Evolutionary conservation across 2,797 vertebrate genomes (phyloP).

Genomic region (Eurystomus glaucurus): DNA sequence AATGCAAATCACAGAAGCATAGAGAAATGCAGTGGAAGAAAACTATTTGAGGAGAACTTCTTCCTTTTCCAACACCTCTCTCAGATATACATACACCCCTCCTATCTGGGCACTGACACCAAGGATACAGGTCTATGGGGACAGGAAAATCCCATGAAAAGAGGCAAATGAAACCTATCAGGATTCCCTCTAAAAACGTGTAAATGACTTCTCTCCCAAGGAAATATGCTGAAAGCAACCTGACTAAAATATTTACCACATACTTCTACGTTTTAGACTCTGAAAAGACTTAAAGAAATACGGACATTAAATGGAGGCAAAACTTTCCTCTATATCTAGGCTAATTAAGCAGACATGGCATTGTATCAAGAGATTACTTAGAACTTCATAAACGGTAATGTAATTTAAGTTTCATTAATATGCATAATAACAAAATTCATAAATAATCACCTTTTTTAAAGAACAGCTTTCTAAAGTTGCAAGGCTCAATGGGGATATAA

Average conservation of each 20-base stretch:
- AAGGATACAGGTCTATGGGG: not conserved
- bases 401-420: not conserved
- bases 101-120: not conserved
- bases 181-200: not conserved
- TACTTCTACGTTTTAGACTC: not conserved
- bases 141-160: not conserved
- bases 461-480: not conserved
- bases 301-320: not conserved
- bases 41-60: not conserved
- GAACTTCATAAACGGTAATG: not conserved
- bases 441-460: not conserved
- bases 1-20: not conserved
- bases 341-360: not conserved
- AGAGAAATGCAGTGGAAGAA: not conserved
- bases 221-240: not conserved
- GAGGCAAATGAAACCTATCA: not conserved
- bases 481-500: not conserved
- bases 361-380: not conserved
- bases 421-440: not conserved
- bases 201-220: not conserved
- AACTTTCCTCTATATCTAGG: not conserved
- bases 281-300: not conserved
- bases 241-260: not conserved
- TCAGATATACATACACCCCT: fast-evolving
- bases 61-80: not conserved